Base-by-base conservation (phyloP, 2,113 vertebrate genomes). In the Prunella himalayana region DNA sequence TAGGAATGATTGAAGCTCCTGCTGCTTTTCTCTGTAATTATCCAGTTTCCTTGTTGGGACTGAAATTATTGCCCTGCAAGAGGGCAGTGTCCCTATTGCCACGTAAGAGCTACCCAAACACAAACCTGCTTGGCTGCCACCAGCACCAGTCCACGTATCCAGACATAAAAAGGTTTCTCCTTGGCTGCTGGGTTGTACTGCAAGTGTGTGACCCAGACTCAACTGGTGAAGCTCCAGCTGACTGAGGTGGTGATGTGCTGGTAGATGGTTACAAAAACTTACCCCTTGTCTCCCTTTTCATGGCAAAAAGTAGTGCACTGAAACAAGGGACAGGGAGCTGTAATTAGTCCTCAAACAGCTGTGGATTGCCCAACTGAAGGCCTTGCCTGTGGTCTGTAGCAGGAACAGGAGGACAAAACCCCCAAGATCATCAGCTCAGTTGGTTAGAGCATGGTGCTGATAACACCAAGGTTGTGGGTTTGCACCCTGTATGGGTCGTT, bases 11-110 rank as follows among this genome's bases (percentile, higher is more conserved):
- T 66, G 89, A 94, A 86, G 80, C 0, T 8, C 80, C 78, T 61
- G 64, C 93, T 94, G 80, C 70, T 95, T 93, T 77, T 91, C 85
- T 94, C 78, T 94, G 92, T 95, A 79, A 92, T 95, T 79, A 93
- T 30, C n/a, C 56, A 6, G n/a, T 81, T 96, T 90, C 79, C 83
- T 89, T 56, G n/a, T 72, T 94, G 88, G 95, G 73, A 82, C 86
- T 83, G 47, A 75, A 92, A 82, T 92, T 78, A 90, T 60, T 95
- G 91, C 80, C 82, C 86, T 83, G 80, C 50, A n/a, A 93, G 93
- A 85, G 85, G 41, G 53, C 86, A 85, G 5, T 2, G 11, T 63
- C 61, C 51, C n/a, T 35, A 3, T 78, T 69, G 60, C 68, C 50
- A 64, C 13, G 2, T 53, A 76, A 59, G 77, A 82, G 71, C 80